Conservation (phyloP, 1,140 invertebrate species). For the Caerostris darwini region DNA sequence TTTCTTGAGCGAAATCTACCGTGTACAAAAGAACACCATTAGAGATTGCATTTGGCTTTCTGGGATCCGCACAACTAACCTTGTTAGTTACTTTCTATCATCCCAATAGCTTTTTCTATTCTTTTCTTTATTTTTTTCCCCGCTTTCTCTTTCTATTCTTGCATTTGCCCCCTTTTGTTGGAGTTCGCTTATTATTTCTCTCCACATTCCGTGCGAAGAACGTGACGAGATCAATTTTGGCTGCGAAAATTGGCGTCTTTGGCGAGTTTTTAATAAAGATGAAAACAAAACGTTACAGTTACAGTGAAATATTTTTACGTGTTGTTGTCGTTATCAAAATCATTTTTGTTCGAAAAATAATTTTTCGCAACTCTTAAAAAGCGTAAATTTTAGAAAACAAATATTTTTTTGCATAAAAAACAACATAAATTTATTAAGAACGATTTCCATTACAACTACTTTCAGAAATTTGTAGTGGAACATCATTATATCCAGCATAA, state of each 20-base stretch:
- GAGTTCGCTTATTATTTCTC: conserved; percentile 50
- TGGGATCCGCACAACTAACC: conserved; percentile 52
- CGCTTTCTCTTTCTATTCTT: conserved; percentile 33
- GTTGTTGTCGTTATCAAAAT: no score
- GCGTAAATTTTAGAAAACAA: no score
- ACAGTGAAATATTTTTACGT: no score
- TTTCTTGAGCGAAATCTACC: conserved; percentile 33
- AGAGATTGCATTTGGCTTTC: conserved; percentile 67
- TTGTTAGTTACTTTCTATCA: conserved; percentile 74
- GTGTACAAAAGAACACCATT: conserved; percentile 73
- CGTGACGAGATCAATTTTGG: conserved; percentile 60
- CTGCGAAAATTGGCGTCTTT: conserved; percentile 33
- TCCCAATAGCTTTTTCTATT: conserved; percentile 1
- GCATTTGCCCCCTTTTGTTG: conserved; percentile 53
- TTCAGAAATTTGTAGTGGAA: no score
- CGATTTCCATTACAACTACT: no score
- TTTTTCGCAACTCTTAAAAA: no score
- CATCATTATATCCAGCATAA: no score
- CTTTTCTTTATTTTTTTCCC: neutral
- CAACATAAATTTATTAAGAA: no score
- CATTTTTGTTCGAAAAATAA: no score
- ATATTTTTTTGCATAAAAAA: no score
- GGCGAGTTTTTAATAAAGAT: conserved; percentile 17
- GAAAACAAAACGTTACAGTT: no score
- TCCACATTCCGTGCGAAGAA: neutral